Evolutionary conservation across 1,140 invertebrate genomes (phyloP), one percentile per base, ranked within the genome.

Genomic region (Elymnias hypermnestra): DNA sequence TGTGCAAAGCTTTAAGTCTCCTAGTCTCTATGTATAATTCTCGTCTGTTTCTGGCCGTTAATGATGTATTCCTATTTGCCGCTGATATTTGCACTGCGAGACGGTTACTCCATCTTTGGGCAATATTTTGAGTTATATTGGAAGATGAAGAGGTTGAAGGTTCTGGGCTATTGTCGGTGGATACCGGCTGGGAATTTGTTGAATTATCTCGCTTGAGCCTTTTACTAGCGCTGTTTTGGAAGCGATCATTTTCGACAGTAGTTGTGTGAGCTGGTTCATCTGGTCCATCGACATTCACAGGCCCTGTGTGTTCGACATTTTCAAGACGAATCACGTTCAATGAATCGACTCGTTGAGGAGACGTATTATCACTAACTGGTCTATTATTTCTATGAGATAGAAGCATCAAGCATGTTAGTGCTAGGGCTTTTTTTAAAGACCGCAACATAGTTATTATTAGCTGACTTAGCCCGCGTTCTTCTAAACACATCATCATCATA

Each of bases 401-500:
- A 18, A 87, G 56, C 65, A 87, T 75, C 8, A 87, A 58, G 37
- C 82, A 86, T n/a, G 86, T 83, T 8, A 87, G 37, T 4, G 81
- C 81, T 13, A 87, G 50, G 9, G 86, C 77, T 41, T 77, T 83
- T 53, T 87, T 87, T 6, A 87, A 65, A 10, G 69, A 74, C 36
- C 72, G 57, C 18, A 87, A 49, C 84, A 87, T 86, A 37, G 50
- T 74, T n/a, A 86, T 85, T 19, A 87, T 86, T 1, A 75, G 57
- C 48, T 83, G 73, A 48, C 77, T 83, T 5, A 87, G 55, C 5
- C 79, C 83, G 18, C 69, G 63, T 36, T 83, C 76, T 47, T 87
- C 76, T 5, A 85, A 56, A 43, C 86, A 87, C 68, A 79, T 78
- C 79, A 87, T 84, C 83, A 87, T 87, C 64, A 83, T 81, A 37